Conservation (phyloP, 2,797 vertebrate genomes). For the Eulemur coronatus region DNA sequence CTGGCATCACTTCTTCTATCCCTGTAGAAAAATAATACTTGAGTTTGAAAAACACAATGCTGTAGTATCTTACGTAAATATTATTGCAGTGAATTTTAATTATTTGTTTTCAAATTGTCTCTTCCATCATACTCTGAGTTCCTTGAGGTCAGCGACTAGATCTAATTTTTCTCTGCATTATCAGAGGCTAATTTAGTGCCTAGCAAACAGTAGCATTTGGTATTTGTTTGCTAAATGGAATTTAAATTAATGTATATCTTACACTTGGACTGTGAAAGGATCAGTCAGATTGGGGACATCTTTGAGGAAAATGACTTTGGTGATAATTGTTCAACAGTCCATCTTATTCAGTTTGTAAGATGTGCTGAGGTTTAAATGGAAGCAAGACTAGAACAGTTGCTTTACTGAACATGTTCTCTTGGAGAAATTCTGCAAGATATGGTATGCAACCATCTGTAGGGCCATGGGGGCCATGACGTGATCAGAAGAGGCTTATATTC, state of each 20-base stretch:
- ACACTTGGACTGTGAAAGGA: not conserved
- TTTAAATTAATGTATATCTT: conserved; percentile 22
- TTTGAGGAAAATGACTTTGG: conserved; percentile 23
- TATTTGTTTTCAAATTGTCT: not conserved
- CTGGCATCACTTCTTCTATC: not conserved
- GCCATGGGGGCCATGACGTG: not conserved
- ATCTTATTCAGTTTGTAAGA: conserved; percentile 8
- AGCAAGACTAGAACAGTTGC: not conserved
- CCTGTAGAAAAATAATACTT: not conserved
- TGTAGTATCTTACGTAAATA: not conserved
- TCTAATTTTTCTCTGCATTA: not conserved
- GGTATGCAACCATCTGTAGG: not conserved
- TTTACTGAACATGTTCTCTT: not conserved
- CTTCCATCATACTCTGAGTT: not conserved
- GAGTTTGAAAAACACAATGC: conserved; percentile 13
- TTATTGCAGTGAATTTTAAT: conserved; percentile 33
- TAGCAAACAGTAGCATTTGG: not conserved
- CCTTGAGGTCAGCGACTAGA: not conserved
- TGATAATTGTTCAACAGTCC: not conserved
- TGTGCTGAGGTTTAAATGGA: not conserved
- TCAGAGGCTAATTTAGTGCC: not conserved
- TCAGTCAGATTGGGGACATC: not conserved
- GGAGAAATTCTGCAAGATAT: not conserved
- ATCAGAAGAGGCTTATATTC: not conserved
- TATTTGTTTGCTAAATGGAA: conserved; percentile 23